These are phyloP conservation scores for Torymus tubicola DNA, from an alignment of 2,888 invertebrate genomes.

Conservation along the genomic window DNA sequence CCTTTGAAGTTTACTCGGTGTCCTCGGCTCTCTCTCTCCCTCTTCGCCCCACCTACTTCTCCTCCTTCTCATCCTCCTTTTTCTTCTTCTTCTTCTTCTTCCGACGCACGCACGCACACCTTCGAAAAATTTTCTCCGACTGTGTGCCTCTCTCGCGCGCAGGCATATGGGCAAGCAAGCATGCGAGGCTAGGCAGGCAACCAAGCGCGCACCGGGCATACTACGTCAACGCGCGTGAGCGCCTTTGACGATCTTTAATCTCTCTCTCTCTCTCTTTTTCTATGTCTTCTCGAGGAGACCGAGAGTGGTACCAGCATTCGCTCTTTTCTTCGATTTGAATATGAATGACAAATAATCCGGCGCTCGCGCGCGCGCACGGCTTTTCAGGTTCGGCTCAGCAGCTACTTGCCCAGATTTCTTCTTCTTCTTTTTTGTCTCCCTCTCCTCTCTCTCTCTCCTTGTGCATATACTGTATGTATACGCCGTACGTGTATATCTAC, in stretches of 20 bases:
- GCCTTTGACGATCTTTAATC: conserved; percentile 59
- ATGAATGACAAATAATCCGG: conserved; percentile 48
- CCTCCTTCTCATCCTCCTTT: conserved; percentile 21
- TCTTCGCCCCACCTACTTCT: conserved; percentile 18
- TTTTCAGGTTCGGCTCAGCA: background rate
- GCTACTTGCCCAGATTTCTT: conserved; percentile 15
- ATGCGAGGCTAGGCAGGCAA: too few relatives aligned
- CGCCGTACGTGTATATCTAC: too few relatives aligned
- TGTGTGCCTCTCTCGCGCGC: too few relatives aligned
- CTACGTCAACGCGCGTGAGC: conserved; percentile 31
- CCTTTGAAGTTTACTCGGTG: conserved; percentile 71
- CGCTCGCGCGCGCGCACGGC: conserved; percentile 4
- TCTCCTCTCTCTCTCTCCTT: background rate
- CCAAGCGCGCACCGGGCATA: conserved; percentile 30
- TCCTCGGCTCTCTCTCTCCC: conserved; percentile 54
- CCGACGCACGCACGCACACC: conserved; percentile 20
- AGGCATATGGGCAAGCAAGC: too few relatives aligned
- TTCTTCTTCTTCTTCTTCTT: conserved; percentile 31
- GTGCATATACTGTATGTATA: too few relatives aligned
- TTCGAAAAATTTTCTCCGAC: conserved; percentile 22
- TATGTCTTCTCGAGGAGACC: background rate
- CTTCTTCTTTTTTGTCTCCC: background rate
- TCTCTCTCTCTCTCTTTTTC: conserved; percentile 54
- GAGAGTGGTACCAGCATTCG: background rate
- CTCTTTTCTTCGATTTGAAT: conserved; percentile 52